These are phyloP conservation scores for Pseudochirops cupreus DNA, from an alignment of 2,797 vertebrate species.

Conservation along the genomic window DNA sequence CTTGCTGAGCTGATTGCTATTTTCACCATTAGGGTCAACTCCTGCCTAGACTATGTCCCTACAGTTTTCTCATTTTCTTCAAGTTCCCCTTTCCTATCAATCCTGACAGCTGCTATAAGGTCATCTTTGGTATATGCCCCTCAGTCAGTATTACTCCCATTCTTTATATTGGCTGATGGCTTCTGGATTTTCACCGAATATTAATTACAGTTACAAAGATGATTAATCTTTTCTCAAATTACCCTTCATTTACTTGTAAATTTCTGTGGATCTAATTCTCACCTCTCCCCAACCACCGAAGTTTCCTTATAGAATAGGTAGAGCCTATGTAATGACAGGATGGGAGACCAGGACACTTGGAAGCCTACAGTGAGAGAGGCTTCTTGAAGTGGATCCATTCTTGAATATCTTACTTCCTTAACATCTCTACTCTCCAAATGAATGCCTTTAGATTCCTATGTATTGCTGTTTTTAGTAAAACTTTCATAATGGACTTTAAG, in stretches of 20 bases:
- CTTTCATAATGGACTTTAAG: neutral
- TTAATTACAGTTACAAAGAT: slow-evolving; percentile 28
- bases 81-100: slow-evolving; percentile 33
- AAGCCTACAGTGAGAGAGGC: neutral
- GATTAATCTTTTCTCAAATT: neutral
- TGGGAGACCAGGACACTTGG: neutral
- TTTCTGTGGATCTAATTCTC: neutral
- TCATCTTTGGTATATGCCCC: neutral
- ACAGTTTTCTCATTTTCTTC: slow-evolving; percentile 16
- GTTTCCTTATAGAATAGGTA: neutral
- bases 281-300: neutral
- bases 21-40: neutral
- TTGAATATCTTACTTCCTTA: neutral
- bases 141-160: neutral
- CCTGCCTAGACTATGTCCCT: slow-evolving; percentile 29
- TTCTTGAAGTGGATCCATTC: neutral
- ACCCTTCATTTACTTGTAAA: neutral
- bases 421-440: neutral
- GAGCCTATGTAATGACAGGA: neutral
- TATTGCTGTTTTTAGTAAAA: neutral
- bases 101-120: slow-evolving; percentile 35
- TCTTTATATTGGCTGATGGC: slow-evolving; percentile 48
- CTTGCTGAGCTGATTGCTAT: neutral
- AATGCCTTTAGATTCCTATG: neutral
- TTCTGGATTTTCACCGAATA: slow-evolving; percentile 42